A percentile compares a stretch with the other conserved stretches of the same genome.
Conservation (phyloP, 1,140 invertebrate species). For the Ceratosolen solmsi region DNA sequence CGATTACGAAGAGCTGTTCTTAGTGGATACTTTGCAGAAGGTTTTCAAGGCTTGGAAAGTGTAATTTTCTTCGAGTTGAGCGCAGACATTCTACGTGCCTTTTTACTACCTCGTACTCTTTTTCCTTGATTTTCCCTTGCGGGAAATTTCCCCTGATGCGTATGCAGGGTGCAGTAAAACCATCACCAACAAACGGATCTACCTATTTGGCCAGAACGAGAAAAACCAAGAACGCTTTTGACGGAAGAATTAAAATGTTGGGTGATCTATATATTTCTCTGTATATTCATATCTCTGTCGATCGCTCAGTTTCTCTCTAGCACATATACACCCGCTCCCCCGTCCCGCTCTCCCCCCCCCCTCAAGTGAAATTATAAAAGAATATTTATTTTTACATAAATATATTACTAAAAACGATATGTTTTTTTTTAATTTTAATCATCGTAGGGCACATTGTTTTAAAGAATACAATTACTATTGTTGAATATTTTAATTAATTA, state of each 20-base stretch:
- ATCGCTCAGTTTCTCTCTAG: too few species aligned
- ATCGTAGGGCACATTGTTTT: too few species aligned
- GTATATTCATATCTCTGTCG: background rate
- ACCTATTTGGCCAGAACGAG: constrained; percentile 44
- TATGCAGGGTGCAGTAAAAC: constrained; percentile 50
- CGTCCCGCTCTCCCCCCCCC: too few species aligned
- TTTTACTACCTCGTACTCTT: background rate
- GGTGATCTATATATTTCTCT: constrained; percentile 11
- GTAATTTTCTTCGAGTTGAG: constrained; percentile 35
- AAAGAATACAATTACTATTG: too few species aligned
- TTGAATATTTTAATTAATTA: too few species aligned
- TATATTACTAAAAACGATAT: too few species aligned
- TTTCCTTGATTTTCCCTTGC: constrained; percentile 19
- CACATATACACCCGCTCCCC: too few species aligned
- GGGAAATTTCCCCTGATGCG: constrained; percentile 46
- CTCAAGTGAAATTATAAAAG: too few species aligned
- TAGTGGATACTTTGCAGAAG: constrained; percentile 13
- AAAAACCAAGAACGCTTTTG: constrained; percentile 38
- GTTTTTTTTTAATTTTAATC: too few species aligned
- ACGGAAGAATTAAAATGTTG: constrained; percentile 35
- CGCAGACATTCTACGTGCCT: background rate
- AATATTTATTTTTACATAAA: too few species aligned
- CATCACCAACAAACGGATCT: constrained; percentile 47
- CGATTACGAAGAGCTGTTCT: constrained; percentile 14
- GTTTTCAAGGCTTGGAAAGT: constrained; percentile 34